Conservation (phyloP, 1,140 invertebrate species). For the Luehdorfia chinensis region DNA sequence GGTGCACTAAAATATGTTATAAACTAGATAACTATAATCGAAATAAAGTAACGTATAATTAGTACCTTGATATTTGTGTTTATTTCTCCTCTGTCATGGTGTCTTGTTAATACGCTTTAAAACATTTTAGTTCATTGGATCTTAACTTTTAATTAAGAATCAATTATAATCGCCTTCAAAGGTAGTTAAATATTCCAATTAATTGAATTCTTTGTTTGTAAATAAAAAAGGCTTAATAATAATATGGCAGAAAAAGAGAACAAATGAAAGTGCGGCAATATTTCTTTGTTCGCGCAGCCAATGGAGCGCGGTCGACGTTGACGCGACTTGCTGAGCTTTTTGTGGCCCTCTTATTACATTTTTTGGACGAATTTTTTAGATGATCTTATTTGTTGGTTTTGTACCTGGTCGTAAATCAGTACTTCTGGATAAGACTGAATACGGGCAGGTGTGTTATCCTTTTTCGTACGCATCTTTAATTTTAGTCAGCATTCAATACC, state of each 20-base stretch:
- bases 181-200: constrained; percentile 12
- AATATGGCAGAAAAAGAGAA: constrained; percentile 38
- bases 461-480: constrained; percentile 29
- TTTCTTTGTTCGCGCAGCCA: constrained; percentile 69
- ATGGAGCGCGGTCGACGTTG: constrained; percentile 61
- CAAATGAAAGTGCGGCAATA: constrained; percentile 62
- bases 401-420: constrained; percentile 70
- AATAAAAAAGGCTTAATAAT: constrained; percentile 28
- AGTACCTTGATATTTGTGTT: constrained; percentile 58
- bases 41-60: constrained; percentile 73
- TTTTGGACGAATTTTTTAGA: constrained; percentile 65
- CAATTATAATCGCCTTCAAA: constrained; percentile 1
- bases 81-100: constrained; percentile 19
- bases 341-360: constrained; percentile 72
- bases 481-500: too few relatives aligned
- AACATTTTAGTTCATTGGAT: too few relatives aligned
- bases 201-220: constrained; percentile 22
- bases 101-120: constrained; percentile 13
- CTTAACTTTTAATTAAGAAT: constrained; percentile 1
- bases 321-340: constrained; percentile 65
- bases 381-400: constrained; percentile 71
- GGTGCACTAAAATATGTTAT: constrained; percentile 75
- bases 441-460: constrained; percentile 67
- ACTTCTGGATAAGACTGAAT: constrained; percentile 48
- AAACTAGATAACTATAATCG: constrained; percentile 74